Evolutionary conservation across 2,113 vertebrate species (phyloP).

Genomic region (Erythrolamprus reginae): DNA sequence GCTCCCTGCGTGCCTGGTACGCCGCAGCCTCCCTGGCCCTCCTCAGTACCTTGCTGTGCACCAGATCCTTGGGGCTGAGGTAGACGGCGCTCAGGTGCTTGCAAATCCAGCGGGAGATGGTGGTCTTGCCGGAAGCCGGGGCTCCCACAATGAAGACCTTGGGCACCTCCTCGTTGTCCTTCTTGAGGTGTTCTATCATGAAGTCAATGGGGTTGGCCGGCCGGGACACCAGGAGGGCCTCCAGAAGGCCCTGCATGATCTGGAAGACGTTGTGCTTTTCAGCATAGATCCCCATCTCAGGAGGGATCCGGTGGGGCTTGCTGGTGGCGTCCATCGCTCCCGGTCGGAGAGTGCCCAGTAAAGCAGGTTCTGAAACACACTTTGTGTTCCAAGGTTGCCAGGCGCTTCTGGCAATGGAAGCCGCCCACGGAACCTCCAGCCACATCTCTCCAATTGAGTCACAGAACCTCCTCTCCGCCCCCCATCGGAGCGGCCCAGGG

Average conservation of each 20-base stretch:
- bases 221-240: neutral
- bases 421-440: neutral
- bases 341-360: rapidly evolving
- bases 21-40: neutral
- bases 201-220: neutral
- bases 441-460: too few relatives aligned
- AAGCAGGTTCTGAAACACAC: neutral
- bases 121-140: constrained; percentile 8
- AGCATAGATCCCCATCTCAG: neutral
- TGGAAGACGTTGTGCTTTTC: constrained; percentile 19
- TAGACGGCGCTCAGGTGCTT: neutral
- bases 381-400: neutral
- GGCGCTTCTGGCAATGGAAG: neutral
- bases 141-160: neutral
- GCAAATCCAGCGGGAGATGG: constrained; percentile 18
- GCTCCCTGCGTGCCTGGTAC: constrained; percentile 30
- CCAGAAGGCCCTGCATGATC: constrained; percentile 17
- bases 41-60: neutral
- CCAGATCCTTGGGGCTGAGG: neutral
- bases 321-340: neutral
- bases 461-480: neutral
- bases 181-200: constrained; percentile 10
- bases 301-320: neutral
- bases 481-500: neutral
- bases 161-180: constrained; percentile 7